phyloP scores from a whole-genome alignment of 2,797 vertebrate species.

The Oreochromis mossambicus region DNA sequence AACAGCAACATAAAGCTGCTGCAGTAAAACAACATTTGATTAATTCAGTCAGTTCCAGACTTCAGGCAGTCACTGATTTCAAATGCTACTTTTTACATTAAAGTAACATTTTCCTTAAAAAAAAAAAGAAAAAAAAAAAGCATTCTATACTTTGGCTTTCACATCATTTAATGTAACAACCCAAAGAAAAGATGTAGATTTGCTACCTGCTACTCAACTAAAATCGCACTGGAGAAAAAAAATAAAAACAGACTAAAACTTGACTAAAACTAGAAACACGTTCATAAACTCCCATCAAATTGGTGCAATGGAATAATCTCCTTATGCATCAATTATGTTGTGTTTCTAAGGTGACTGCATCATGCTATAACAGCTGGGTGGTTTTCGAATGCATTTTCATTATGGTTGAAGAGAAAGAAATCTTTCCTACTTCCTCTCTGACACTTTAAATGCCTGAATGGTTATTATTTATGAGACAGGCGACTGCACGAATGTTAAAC shows the following conservation, averaged over 20 bases:
- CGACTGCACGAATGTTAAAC: neutral
- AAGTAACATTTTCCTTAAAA: neutral
- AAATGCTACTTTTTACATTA: neutral
- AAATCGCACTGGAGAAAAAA: neutral
- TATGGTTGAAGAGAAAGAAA: neutral
- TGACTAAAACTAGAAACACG: neutral
- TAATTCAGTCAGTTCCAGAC: neutral
- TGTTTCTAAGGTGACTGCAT: neutral
- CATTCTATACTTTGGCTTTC: neutral
- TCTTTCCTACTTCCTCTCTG: neutral
- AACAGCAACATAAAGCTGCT: neutral
- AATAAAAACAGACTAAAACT: neutral
- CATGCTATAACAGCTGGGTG: neutral
- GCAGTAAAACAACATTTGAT: neutral
- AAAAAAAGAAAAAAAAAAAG: neutral
- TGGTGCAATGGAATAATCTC: neutral
- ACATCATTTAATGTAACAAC: neutral
- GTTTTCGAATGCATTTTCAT: neutral
- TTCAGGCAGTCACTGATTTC: neutral
- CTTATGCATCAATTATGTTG: neutral
- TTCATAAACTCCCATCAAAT: neutral
- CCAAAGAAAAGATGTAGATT: rapidly evolving
- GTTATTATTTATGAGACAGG: conserved; percentile 9
- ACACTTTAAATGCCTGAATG: neutral
- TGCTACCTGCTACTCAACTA: neutral